phyloP scores from a whole-genome alignment of 2,113 vertebrate genomes.

The Lepidiolamprologus cunningtoni region DNA sequence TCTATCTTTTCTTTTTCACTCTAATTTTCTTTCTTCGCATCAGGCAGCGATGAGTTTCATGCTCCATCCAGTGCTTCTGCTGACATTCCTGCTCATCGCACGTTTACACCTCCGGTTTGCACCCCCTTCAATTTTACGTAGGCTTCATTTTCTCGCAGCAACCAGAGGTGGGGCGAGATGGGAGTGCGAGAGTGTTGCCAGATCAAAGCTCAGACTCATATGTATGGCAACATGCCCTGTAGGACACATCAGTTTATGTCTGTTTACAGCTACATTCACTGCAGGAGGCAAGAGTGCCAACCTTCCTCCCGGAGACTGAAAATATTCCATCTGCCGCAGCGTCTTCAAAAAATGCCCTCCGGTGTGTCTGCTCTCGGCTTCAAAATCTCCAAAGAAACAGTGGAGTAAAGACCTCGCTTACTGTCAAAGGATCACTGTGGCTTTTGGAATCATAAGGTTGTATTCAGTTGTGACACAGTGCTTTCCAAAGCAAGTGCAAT shows the following conservation, averaged over 20 bases:
- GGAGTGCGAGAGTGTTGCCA: background rate
- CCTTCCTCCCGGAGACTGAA: background rate
- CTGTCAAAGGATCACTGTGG: background rate
- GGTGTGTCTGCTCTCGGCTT: background rate
- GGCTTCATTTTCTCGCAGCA: background rate
- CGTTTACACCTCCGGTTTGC: slow-evolving; percentile 49
- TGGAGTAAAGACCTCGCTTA: background rate
- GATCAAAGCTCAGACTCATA: slow-evolving; percentile 48
- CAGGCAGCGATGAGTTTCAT: background rate
- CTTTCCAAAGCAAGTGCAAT: background rate
- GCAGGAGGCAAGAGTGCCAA: background rate
- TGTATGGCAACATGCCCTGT: slow-evolving; percentile 11
- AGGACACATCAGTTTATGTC: slow-evolving; percentile 26
- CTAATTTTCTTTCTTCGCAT: background rate
- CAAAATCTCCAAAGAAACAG: background rate
- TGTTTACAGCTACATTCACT: slow-evolving; percentile 18
- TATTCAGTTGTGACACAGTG: background rate
- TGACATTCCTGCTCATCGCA: slow-evolving; percentile 71
- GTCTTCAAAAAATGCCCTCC: background rate
- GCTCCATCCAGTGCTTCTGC: slow-evolving; percentile 18
- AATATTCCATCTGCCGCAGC: background rate
- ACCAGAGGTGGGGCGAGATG: background rate
- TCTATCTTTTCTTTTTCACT: background rate
- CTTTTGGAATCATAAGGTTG: background rate
- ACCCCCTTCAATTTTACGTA: slow-evolving; percentile 34